Percentiles rank a stretch among this genome's conserved stretches.
These are phyloP conservation scores for Xenopus laevis DNA, from an alignment of 2,113 vertebrate species.

Conservation along the genomic window DNA sequence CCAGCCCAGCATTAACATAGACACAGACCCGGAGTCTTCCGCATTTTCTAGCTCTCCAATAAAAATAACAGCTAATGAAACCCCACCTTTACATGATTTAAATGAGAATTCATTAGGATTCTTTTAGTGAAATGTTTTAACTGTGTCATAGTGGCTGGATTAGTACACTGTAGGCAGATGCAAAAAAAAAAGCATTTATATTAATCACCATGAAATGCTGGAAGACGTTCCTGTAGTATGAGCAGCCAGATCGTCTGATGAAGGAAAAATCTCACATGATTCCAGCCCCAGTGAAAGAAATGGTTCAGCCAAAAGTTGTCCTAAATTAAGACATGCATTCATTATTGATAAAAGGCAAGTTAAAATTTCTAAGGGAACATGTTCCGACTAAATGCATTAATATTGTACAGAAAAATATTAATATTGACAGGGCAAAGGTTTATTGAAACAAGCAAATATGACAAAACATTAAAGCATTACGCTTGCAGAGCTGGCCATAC, in stretches of 20 bases:
- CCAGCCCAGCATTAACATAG: constrained; percentile 85
- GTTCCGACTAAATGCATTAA: no score
- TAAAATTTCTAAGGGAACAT: no score
- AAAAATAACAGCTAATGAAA: constrained; percentile 50
- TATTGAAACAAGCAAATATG: no score
- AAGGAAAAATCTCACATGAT: background rate
- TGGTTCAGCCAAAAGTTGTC: no score
- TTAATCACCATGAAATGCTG: constrained; percentile 11
- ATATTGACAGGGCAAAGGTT: no score
- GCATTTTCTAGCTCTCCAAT: constrained; percentile 42
- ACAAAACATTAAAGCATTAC: no score
- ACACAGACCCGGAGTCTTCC: constrained; percentile 74
- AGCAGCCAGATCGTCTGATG: background rate
- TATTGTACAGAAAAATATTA: no score
- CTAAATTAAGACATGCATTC: no score
- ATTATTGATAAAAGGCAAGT: no score
- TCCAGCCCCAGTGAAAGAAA: no score
- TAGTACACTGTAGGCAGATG: background rate
- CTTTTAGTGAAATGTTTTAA: background rate
- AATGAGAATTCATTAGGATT: constrained; percentile 42
- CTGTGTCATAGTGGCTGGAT: background rate
- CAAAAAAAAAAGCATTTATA: background rate
- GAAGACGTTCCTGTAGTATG: background rate
- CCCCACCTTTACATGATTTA: constrained; percentile 38
- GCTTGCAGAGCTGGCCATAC: no score